Conservation (phyloP, 2,113 vertebrate genomes). For the Pao palembangensis region DNA sequence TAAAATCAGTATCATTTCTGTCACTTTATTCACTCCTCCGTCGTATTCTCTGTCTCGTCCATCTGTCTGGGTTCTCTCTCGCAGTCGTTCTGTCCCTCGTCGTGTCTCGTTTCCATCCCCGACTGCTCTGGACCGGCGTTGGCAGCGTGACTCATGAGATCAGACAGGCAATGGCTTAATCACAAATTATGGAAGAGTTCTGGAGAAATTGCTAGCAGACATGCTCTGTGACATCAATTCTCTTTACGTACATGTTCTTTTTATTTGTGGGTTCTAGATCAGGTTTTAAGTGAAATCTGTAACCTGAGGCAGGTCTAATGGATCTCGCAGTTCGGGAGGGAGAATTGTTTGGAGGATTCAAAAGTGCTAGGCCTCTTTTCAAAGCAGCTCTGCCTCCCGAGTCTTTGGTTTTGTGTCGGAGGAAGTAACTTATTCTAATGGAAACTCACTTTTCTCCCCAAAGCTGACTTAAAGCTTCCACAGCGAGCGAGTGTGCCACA, state of each 20-base stretch:
- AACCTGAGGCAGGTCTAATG: neutral
- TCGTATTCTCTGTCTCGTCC: constrained; percentile 5
- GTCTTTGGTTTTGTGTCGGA: constrained; percentile 2
- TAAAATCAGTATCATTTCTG: constrained; percentile 15
- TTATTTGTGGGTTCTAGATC: neutral
- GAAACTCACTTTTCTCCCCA: neutral
- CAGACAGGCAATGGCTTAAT: constrained; percentile 4
- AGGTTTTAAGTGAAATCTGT: neutral
- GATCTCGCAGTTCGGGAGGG: constrained; percentile 3
- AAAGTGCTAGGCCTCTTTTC: neutral
- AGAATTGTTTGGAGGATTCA: neutral
- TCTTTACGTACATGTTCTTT: neutral
- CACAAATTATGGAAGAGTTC: neutral
- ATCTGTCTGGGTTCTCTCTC: constrained; percentile 9
- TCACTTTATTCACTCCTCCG: constrained; percentile 1
- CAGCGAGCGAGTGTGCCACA: too few species aligned
- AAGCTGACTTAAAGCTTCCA: too few species aligned
- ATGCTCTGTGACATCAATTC: neutral
- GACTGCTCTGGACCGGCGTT: constrained; percentile 5
- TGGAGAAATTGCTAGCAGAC: neutral
- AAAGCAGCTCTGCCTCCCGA: constrained; percentile 1
- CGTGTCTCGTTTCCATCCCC: neutral
- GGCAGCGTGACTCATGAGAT: constrained; percentile 39
- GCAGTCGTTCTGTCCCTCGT: neutral
- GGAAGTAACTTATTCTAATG: neutral